Evolutionary conservation across 2,113 vertebrate species (phyloP).

Genomic region (Sphaerodactylus townsendi): DNA sequence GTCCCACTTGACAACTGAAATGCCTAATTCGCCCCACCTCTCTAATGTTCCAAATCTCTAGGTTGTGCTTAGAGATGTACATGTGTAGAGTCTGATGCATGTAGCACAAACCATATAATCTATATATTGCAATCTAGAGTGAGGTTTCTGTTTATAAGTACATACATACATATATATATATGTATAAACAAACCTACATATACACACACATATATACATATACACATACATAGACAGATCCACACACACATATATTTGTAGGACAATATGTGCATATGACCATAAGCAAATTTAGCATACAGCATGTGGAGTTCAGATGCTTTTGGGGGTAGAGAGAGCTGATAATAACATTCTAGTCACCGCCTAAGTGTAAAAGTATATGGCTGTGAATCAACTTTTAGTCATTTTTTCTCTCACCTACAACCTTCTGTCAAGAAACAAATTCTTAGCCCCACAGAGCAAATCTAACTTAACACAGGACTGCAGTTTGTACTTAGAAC

Average conservation of each 20-base stretch:
- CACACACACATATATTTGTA: too few species aligned
- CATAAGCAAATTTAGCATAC: not conserved
- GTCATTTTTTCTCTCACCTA: not conserved
- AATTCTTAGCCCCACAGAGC: not conserved
- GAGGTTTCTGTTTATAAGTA: not conserved
- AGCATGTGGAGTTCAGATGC: not conserved
- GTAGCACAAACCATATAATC: not conserved
- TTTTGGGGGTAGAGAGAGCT: not conserved
- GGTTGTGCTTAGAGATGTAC: not conserved
- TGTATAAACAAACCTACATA: too few species aligned
- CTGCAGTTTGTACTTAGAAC: not conserved
- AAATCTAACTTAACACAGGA: not conserved
- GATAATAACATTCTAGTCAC: not conserved
- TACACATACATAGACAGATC: too few species aligned
- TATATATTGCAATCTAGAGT: not conserved
- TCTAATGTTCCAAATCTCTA: not conserved
- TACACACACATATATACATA: too few species aligned
- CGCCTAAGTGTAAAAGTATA: not conserved
- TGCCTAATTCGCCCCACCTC: not conserved
- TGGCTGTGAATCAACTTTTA: not conserved
- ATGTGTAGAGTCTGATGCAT: not conserved
- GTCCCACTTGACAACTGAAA: not conserved
- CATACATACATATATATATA: too few species aligned
- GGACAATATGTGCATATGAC: not conserved
- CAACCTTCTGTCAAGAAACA: not conserved